These are phyloP conservation scores for Laspeyria flexula DNA, from an alignment of 2,888 invertebrate species.

Conservation along the genomic window DNA sequence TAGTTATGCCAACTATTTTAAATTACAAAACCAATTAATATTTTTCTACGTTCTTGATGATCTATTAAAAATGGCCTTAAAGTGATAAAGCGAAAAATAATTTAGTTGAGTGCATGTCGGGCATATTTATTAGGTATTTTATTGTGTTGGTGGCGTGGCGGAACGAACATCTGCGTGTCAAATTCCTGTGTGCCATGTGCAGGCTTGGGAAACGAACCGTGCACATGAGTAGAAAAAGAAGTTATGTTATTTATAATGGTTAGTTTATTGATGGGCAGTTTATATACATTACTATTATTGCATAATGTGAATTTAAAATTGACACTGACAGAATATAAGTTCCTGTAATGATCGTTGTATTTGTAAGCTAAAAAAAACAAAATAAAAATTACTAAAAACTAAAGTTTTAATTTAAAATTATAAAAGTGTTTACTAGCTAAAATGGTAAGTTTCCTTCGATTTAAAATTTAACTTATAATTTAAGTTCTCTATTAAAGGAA, in stretches of 20 bases:
- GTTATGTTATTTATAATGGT: constrained; percentile 47
- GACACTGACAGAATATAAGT: not conserved
- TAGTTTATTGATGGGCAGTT: constrained; percentile 14
- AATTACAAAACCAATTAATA: not conserved
- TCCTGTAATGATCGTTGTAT: too few relatives aligned
- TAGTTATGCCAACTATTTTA: too few relatives aligned
- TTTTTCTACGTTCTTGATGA: not conserved
- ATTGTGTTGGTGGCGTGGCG: constrained; percentile 70
- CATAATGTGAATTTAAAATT: too few relatives aligned
- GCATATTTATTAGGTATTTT: constrained; percentile 78
- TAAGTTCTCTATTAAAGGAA: too few relatives aligned
- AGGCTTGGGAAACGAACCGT: constrained; percentile 81
- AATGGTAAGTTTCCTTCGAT: too few relatives aligned
- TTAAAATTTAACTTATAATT: too few relatives aligned
- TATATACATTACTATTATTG: not conserved
- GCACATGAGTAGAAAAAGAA: constrained; percentile 66
- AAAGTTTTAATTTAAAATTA: too few relatives aligned
- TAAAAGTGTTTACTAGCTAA: too few relatives aligned
- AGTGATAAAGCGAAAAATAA: constrained; percentile 14
- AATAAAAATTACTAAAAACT: too few relatives aligned
- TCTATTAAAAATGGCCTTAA: constrained; percentile 11
- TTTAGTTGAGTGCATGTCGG: constrained; percentile 53
- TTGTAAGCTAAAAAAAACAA: too few relatives aligned
- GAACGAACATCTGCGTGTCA: constrained; percentile 84
- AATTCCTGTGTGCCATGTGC: constrained; percentile 84